A percentile compares a stretch with the other conserved stretches of the same genome.
Conservation (phyloP, 2,797 vertebrate species). For the Danio tinwini region DNA sequence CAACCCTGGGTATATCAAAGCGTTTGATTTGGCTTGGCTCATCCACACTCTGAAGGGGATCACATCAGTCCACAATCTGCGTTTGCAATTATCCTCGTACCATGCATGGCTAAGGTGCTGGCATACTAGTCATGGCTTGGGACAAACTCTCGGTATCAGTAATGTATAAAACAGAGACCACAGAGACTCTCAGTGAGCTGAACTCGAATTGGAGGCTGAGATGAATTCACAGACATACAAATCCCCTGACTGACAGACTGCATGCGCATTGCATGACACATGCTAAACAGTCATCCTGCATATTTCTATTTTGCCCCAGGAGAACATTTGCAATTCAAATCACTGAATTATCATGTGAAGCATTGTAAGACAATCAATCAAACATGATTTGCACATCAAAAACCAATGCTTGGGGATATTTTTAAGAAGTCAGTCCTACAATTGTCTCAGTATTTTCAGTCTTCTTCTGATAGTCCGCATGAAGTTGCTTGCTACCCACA, state of each 20-base stretch:
- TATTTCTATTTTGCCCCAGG: slow-evolving; percentile 1
- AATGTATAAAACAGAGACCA: slow-evolving; percentile 48
- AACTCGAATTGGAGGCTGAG: background rate
- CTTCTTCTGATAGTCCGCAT: slow-evolving; percentile 37
- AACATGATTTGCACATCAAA: background rate
- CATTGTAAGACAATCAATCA: background rate
- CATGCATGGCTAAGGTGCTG: slow-evolving; percentile 38
- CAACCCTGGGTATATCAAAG: slow-evolving; percentile 28
- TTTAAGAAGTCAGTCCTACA: slow-evolving; percentile 9
- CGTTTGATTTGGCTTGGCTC: slow-evolving; percentile 42
- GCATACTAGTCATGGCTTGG: slow-evolving; percentile 27
- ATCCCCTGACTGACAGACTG: slow-evolving; percentile 22
- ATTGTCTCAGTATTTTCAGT: slow-evolving; percentile 29
- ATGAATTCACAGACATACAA: slow-evolving; percentile 16
- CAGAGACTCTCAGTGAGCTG: slow-evolving; percentile 4
- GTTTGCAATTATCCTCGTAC: slow-evolving; percentile 49
- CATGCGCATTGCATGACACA: slow-evolving; percentile 20
- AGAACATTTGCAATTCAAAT: slow-evolving; percentile 32
- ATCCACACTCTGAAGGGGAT: slow-evolving; percentile 9
- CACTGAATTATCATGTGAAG: slow-evolving; percentile 19
- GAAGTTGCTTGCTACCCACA: slow-evolving; percentile 16
- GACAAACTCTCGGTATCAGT: slow-evolving; percentile 38
- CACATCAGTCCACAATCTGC: slow-evolving; percentile 39
- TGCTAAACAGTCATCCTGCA: slow-evolving; percentile 6
- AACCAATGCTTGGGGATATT: slow-evolving; percentile 26